phyloP scores from a whole-genome alignment of 2,113 vertebrate genomes.

The Phyllostomus discolor region DNA sequence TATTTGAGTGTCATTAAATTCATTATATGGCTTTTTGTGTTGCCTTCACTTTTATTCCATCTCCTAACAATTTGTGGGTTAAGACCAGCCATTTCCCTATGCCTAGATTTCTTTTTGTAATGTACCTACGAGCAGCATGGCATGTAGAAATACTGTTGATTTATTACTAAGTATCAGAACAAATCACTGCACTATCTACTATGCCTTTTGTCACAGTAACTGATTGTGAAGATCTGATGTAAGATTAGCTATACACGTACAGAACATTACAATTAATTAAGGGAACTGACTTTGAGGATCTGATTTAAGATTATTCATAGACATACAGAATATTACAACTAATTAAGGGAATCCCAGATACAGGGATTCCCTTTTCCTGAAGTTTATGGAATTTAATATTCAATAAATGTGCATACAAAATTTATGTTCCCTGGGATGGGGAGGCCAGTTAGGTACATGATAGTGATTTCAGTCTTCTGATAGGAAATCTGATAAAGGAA shows the following conservation, averaged over 20 bases:
- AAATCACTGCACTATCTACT: slow-evolving; percentile 1
- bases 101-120: slow-evolving; percentile 42
- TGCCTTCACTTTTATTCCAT: slow-evolving; percentile 57
- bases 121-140: neutral
- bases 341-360: slow-evolving; percentile 8
- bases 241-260: neutral
- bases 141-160: slow-evolving; percentile 18
- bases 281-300: slow-evolving; percentile 34
- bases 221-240: slow-evolving; percentile 17
- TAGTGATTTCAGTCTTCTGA: slow-evolving; percentile 14
- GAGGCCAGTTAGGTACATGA: neutral
- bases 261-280: neutral
- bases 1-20: slow-evolving; percentile 64
- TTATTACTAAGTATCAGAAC: slow-evolving; percentile 20
- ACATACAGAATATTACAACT: neutral
- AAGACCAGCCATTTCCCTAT: slow-evolving; percentile 36
- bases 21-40: slow-evolving; percentile 62
- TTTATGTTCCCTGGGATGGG: neutral
- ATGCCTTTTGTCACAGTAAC: slow-evolving; percentile 14
- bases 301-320: neutral
- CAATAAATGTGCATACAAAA: neutral
- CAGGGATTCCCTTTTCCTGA: neutral
- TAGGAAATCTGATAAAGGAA: neutral
- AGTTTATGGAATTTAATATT: neutral
- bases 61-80: slow-evolving; percentile 52